These are phyloP conservation scores for Masticophis lateralis DNA, from an alignment of 2,797 vertebrate species.

Conservation along the genomic window DNA sequence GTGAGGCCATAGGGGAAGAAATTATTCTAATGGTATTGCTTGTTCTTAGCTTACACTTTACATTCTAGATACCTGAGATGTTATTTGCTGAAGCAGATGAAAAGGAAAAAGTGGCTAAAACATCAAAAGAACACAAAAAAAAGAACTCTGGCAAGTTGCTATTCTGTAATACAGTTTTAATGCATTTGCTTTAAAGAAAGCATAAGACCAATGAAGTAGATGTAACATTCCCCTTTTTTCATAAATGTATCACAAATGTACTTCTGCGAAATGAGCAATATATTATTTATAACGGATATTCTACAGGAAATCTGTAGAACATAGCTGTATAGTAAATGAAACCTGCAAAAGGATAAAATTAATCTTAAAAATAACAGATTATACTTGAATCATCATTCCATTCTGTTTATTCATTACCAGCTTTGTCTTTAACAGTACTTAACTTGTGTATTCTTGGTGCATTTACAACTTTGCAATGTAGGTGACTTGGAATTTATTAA, in stretches of 20 bases:
- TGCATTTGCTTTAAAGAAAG: background rate
- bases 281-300: background rate
- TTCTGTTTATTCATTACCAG: background rate
- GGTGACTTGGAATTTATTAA: constrained; percentile 80
- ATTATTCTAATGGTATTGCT: background rate
- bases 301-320: background rate
- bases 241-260: background rate
- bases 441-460: background rate
- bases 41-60: background rate
- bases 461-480: constrained; percentile 46
- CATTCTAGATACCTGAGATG: constrained; percentile 89
- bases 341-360: background rate
- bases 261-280: background rate
- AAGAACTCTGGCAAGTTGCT: constrained; percentile 75
- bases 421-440: background rate
- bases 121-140: constrained; percentile 69
- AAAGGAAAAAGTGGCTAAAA: constrained; percentile 66
- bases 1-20: background rate
- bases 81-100: constrained; percentile 75
- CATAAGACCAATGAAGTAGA: background rate
- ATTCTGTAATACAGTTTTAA: background rate
- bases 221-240: background rate
- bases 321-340: background rate
- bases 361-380: background rate
- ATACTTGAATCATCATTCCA: background rate